Percentiles rank a stretch among this genome's conserved stretches.
Evolutionary conservation across 2,113 vertebrate genomes (phyloP).

Genomic region (Forbesichthys papilliferus): DNA sequence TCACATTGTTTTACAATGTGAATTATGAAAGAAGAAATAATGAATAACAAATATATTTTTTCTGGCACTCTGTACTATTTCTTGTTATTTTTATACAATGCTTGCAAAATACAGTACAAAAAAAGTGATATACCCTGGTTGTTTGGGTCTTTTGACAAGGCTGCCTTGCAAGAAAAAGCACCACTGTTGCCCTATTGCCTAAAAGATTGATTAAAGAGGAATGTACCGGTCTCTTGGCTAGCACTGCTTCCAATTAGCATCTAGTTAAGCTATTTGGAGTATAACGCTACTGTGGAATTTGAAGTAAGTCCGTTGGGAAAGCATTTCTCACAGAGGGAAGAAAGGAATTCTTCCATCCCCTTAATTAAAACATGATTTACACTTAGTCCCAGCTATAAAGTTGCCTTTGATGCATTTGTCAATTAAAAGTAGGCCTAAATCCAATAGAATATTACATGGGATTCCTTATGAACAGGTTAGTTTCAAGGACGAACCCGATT

Average conservation of each 20-base stretch:
- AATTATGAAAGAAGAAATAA: conserved; percentile 21
- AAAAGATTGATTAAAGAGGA: conserved; percentile 62
- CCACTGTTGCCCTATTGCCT: conserved; percentile 35
- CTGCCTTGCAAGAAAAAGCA: conserved; percentile 42
- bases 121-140: conserved; percentile 23
- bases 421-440: conserved; percentile 64
- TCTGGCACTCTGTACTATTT: conserved; percentile 34
- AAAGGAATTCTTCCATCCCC: conserved; percentile 68
- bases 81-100: conserved; percentile 51
- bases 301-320: conserved; percentile 66
- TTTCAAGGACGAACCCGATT: conserved; percentile 65
- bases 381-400: conserved; percentile 64
- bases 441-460: conserved; percentile 59
- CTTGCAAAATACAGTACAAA: conserved; percentile 50
- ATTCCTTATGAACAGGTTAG: conserved; percentile 69
- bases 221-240: conserved; percentile 56
- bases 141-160: conserved; percentile 20
- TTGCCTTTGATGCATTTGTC: conserved; percentile 76
- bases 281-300: conserved; percentile 57
- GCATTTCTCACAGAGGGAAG: conserved; percentile 53
- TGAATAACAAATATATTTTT: conserved; percentile 28
- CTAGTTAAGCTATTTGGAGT: conserved; percentile 71
- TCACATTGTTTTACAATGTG: conserved; percentile 6
- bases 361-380: conserved; percentile 80
- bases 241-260: conserved; percentile 71